These are phyloP conservation scores for Dryococelus australis DNA, from an alignment of 2,888 invertebrate species.

Conservation along the genomic window DNA sequence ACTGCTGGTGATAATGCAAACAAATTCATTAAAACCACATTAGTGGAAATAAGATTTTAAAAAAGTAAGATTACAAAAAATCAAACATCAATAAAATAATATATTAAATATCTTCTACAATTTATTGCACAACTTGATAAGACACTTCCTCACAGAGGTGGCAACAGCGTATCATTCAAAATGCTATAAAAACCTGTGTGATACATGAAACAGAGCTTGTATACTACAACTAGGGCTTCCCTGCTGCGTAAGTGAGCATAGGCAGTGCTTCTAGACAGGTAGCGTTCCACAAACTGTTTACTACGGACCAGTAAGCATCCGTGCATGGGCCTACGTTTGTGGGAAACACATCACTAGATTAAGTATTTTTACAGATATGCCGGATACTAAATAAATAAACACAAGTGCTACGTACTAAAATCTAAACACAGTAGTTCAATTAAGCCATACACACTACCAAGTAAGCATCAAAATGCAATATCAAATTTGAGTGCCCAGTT, in stretches of 20 bases:
- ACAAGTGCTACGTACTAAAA: not conserved
- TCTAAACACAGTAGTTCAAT: not conserved
- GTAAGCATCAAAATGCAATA: constrained; percentile 9
- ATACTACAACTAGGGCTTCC: too few species aligned
- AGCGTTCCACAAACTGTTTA: too few species aligned
- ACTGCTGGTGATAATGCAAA: too few species aligned
- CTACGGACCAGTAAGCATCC: too few species aligned
- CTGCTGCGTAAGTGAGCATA: too few species aligned
- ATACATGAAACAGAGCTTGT: not conserved
- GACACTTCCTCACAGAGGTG: not conserved
- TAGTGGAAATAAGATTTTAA: too few species aligned
- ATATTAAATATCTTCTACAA: not conserved
- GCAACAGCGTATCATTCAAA: not conserved
- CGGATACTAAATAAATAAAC: not conserved
- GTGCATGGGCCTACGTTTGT: not conserved
- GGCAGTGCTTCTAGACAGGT: too few species aligned
- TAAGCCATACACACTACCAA: not conserved
- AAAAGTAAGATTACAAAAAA: too few species aligned
- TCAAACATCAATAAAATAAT: not conserved
- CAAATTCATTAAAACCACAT: too few species aligned
- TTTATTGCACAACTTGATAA: constrained; percentile 9
- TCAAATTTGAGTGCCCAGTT: not conserved
- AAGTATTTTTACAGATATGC: not conserved
- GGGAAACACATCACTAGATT: not conserved
- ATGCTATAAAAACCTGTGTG: not conserved